phyloP scores from a whole-genome alignment of 2,797 vertebrate species.

The Ciconia nigra region DNA sequence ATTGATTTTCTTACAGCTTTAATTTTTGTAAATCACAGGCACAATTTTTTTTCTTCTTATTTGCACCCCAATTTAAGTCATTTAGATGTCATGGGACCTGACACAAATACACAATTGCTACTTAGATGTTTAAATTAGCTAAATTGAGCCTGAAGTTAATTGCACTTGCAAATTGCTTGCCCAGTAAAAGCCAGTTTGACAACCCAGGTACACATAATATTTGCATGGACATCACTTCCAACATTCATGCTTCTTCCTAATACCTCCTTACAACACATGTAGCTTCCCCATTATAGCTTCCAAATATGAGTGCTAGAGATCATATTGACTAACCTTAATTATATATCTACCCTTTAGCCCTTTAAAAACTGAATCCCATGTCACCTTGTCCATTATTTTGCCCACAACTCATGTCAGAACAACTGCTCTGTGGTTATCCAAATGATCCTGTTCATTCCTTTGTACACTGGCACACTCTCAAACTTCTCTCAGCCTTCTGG shows the following conservation, averaged over 20 bases:
- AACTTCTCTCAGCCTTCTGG: background rate
- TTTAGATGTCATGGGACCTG: background rate
- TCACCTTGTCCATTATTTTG: background rate
- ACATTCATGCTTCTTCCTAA: background rate
- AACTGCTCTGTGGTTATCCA: background rate
- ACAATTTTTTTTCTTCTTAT: background rate
- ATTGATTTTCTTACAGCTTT: background rate
- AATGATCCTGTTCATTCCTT: background rate
- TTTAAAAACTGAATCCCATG: background rate
- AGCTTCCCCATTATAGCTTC: background rate
- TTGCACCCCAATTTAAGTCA: background rate
- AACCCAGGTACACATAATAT: background rate
- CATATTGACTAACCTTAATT: background rate
- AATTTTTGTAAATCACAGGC: background rate
- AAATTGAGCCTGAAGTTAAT: conserved; percentile 28
- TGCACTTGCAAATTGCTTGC: background rate
- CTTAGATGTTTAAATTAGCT: conserved; percentile 4
- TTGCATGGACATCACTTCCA: background rate
- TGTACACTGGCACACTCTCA: background rate
- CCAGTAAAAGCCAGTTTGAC: background rate
- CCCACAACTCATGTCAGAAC: background rate
- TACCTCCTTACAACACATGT: background rate
- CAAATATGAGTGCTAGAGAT: background rate
- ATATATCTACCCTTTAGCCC: background rate
- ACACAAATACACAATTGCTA: background rate